Evolutionary conservation across 2,113 vertebrate species (phyloP), one percentile per base, ranked within the genome.

Genomic region (Microtus ochrogaster): DNA sequence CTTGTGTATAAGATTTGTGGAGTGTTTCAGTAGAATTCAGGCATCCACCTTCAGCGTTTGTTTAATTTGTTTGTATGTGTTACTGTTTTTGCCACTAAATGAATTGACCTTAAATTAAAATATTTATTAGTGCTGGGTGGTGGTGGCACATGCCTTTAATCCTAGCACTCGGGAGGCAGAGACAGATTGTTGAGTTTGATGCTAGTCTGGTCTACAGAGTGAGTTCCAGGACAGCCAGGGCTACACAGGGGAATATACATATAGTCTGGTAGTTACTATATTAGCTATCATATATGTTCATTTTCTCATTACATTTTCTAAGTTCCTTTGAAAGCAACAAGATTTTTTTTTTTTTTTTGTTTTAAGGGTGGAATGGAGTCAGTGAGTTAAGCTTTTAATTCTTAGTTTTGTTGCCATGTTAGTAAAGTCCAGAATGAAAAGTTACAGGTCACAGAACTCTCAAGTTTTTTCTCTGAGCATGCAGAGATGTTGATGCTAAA

Each of bases 371-470:
- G 52, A 52, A 92, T 72, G 74, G 41, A 63, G 17, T 86, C 96
- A 97, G 73, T 84, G 21, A 92, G 72, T 86, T 52, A 92, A 96
- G n/a, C 21, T 52, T 93, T 92, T 82, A 85, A 78, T 88, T 83
- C 41, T 89, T 94, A 92, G 66, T 83, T 5, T 36, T 84, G 68
- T 77, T 91, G 83, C 22, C 91, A 65, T 84, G 55, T 76, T 92
- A 63, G 19, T 89, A 49, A 70, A 92, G 44, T 82, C 70, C 47
- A 81, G 49, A 86, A 70, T 96, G 47, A 89, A 93, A 73, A 94
- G 49, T 26, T 2, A 47, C 24, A 76, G 33, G 5, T 82, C 87
- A n/a, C 28, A 10, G 17, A 84, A 58, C 47, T 78, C 89, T 79
- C 14, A 44, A 49, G 39, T 44, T 65, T 41, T 58, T 33, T 30